Percentiles rank a stretch among this genome's conserved stretches.
Evolutionary conservation across 2,797 vertebrate species (phyloP).

Genomic region (Notoglanidium macrostoma): DNA sequence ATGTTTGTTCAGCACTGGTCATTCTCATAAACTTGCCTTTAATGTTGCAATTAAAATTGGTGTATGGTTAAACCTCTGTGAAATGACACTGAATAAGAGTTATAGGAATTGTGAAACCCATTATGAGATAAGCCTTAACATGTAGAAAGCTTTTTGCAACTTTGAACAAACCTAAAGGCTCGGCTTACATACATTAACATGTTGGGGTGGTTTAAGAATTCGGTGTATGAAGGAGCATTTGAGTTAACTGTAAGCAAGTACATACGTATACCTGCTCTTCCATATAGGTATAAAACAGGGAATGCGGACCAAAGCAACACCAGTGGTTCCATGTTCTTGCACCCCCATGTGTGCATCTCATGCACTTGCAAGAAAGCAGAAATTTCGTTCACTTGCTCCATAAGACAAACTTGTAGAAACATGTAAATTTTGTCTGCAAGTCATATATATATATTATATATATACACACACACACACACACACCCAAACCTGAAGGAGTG

Average conservation of each 20-base stretch:
- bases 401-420: background rate
- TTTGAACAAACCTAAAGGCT: background rate
- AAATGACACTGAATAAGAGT: background rate
- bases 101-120: background rate
- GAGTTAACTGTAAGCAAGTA: background rate
- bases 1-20: conserved; percentile 7
- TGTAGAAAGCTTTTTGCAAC: background rate
- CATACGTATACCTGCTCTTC: background rate
- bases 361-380: background rate
- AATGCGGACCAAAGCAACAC: background rate
- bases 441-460: background rate
- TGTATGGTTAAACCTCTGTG: background rate
- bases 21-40: background rate
- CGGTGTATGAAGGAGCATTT: background rate
- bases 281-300: background rate
- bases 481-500: conserved; percentile 15
- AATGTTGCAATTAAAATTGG: background rate
- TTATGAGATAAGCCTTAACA: background rate
- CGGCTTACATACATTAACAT: background rate
- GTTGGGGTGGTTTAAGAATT: background rate
- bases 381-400: background rate
- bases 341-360: background rate
- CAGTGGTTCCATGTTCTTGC: background rate
- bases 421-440: background rate
- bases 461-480: background rate